Conservation (phyloP, 2,113 vertebrate genomes). For the Semnopithecus entellus region DNA sequence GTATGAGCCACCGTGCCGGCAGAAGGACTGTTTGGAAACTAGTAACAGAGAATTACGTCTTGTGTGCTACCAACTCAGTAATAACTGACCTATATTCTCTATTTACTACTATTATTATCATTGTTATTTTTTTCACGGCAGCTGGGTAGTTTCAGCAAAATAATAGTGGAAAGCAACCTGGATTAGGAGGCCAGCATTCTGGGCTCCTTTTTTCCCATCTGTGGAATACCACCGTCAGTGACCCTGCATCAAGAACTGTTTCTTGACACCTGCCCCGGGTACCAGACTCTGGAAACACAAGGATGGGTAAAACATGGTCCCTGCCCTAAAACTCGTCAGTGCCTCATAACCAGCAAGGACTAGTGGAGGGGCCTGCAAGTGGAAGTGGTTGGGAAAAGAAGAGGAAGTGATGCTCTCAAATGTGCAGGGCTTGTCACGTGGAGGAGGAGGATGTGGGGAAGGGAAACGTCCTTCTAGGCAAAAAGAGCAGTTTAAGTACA, state of each 20-base stretch:
- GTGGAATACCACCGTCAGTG: not conserved
- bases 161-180: not conserved
- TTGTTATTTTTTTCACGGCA: not conserved
- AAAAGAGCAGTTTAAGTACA: not conserved
- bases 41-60: not conserved
- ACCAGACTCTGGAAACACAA: not conserved
- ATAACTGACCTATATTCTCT: not conserved
- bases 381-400: conserved; percentile 18
- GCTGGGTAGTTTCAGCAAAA: not conserved
- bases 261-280: not conserved
- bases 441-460: not conserved
- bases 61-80: not conserved
- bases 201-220: not conserved
- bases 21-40: conserved; percentile 31
- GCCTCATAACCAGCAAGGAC: not conserved
- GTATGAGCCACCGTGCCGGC: not conserved
- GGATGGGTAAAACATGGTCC: not conserved
- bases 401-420: conserved; percentile 43
- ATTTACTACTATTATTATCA: not conserved
- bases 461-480: conserved; percentile 1
- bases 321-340: not conserved
- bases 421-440: not conserved
- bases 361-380: not conserved
- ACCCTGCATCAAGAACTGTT: not conserved
- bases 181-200: not conserved